Percentiles rank a stretch among this genome's conserved stretches.
phyloP scores from a whole-genome alignment of 2,113 vertebrate genomes.

The Malaclemys terrapin region DNA sequence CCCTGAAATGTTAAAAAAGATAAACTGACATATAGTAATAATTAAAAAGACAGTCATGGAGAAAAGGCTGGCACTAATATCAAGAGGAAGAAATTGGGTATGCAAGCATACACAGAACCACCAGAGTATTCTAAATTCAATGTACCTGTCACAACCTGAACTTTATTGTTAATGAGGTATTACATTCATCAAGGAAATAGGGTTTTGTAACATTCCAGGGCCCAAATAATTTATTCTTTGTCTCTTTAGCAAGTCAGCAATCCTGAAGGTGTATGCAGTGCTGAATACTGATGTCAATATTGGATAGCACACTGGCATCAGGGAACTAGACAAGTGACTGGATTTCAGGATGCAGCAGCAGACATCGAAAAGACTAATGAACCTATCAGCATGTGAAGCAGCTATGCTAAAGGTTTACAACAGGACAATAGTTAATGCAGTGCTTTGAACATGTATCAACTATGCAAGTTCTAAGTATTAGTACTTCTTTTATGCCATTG shows the following conservation, averaged over 20 bases:
- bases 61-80: neutral
- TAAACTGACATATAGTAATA: neutral
- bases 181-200: neutral
- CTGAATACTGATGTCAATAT: neutral
- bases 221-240: neutral
- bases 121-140: neutral
- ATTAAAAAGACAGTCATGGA: neutral
- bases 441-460: neutral
- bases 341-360: neutral
- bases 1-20: neutral
- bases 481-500: neutral
- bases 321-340: constrained; percentile 1
- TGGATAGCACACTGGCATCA: neutral
- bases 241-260: neutral
- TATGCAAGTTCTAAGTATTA: neutral
- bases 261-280: neutral
- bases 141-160: neutral
- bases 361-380: constrained; percentile 40
- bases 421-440: neutral
- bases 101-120: neutral
- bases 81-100: neutral
- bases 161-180: neutral
- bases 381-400: constrained; percentile 5
- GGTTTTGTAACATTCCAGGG: neutral
- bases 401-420: constrained; percentile 24